These are phyloP conservation scores for Scolopax mira DNA, from an alignment of 2,113 vertebrate genomes.

Conservation along the genomic window DNA sequence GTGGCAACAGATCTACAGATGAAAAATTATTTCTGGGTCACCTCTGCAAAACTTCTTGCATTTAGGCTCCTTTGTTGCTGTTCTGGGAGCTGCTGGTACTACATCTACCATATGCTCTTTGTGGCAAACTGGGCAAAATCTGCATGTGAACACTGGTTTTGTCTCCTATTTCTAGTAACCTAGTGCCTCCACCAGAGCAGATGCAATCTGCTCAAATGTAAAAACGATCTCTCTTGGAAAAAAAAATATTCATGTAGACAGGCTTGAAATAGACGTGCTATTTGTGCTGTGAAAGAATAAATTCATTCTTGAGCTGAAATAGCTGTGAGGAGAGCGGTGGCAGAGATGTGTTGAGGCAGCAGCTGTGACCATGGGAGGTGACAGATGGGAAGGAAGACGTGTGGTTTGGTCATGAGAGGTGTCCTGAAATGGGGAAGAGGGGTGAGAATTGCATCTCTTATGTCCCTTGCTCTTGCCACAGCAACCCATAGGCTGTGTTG, in stretches of 20 bases:
- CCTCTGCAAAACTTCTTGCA: not conserved
- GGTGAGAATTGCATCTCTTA: not conserved
- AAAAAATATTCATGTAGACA: not conserved
- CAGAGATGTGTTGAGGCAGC: not conserved
- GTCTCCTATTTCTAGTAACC: not conserved
- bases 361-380: not conserved
- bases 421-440: not conserved
- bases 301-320: not conserved
- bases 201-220: not conserved
- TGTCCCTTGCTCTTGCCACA: not conserved
- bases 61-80: not conserved
- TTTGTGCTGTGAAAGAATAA: not conserved
- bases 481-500: rapidly evolving
- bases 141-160: not conserved
- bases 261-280: not conserved
- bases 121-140: not conserved
- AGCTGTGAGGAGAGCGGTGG: not conserved
- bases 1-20: no score
- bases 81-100: not conserved
- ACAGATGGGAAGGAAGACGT: not conserved
- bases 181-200: not conserved
- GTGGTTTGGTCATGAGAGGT: not conserved
- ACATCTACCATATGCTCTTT: not conserved
- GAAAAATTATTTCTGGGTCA: not conserved
- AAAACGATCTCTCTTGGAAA: not conserved